Evolutionary conservation across 2,888 invertebrate genomes (phyloP), one percentile per base, ranked within the genome.

Genomic region (Trichacis sp.): DNA sequence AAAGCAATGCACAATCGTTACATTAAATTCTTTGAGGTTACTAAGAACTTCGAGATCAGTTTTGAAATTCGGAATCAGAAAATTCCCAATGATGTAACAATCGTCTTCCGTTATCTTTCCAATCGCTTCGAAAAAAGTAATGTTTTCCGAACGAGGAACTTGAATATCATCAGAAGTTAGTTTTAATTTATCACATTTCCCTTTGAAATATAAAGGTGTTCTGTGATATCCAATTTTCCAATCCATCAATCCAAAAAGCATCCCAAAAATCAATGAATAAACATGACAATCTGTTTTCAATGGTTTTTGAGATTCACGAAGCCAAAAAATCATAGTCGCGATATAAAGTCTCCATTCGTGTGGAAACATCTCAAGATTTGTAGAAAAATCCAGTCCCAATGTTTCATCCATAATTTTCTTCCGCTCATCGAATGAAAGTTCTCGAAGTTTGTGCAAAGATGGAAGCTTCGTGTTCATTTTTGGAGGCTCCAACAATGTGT

Each of bases 301-400:
- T 0, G 87, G 84, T 61, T 81, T 74, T 77, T 73, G 79, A 73
- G 81, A 85, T 82, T 84, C 85, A 77, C 64, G 78, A 38, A 73
- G 85, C 88, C 91, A 90, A 85, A 88, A 92, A 1, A 89, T 78
- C 1, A 90, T 73, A 12, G 88, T 80, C 33, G 89, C 83, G 71
- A 91, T 83, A 73, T 87, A 88, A 29, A 92, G 71, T 77, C 87
- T 87, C 87, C 90, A 91, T 69, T 88, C 86, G 1, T 76, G 59
- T 15, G 91, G 90, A 59, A 90, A 79, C 36, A 80, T 68, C 12
- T 85, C 72, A 55, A 90, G 70, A 18, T 82, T 63, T 20, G 73
- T 64, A 2, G 85, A 58, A 18, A 85, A 73, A 43, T 74, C 68
- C 2, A 85, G 75, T 51, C 85, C 82, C 18, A 91, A 73, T 69